Base-by-base conservation (phyloP, 1,140 invertebrate species). In the Acromyrmex echinatior region DNA sequence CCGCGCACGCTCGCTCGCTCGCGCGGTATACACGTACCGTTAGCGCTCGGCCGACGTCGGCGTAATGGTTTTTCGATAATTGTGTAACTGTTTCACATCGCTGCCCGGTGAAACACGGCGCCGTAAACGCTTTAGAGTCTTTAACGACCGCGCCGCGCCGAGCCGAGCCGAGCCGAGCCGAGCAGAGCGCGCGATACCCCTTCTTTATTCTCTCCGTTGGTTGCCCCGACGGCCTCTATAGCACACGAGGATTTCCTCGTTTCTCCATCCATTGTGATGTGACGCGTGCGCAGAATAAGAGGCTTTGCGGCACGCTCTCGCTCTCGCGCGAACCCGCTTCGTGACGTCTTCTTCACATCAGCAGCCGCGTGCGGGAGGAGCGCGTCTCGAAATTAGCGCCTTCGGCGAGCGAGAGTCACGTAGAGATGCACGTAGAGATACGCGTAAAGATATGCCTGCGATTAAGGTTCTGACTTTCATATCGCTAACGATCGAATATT, bases 11-110 rank as follows among this genome's bases (percentile, higher is more conserved):
- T 10, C 14, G 2, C 35, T 4, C 39, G n/a, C n/a, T 6, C 21
- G 35, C 10, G 25, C 45, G 31, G 16, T 86, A 82, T 68, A 73
- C 58, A 58, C 66, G 39, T 53, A 76, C 56, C 88, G 79, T 80
- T 65, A 56, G 62, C 51, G 65, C 53, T 79, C 78, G 88, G 79
- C 74, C 86, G 78, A 88, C 79, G 90, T 79, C 87, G 89, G 56
- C 89, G 80, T 91, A 91, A 91, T 91, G 89, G 89, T 91, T 91
- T 91, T 91, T 91, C 90, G 89, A 91, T 91, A 91, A 91, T 91
- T 90, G 90, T 84, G 82, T 90, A 91, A 91, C 90, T 91, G 90
- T 91, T 91, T 91, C 89, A 73, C 90, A 90, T 91, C 88, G 90
- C 89, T 87, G 88, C 56, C 60, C 89, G 81, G 76, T 90, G 89